Conservation (phyloP, 37 sponge, comb jelly and placozoan species). For the Mnemiopsis leidyi region DNA sequence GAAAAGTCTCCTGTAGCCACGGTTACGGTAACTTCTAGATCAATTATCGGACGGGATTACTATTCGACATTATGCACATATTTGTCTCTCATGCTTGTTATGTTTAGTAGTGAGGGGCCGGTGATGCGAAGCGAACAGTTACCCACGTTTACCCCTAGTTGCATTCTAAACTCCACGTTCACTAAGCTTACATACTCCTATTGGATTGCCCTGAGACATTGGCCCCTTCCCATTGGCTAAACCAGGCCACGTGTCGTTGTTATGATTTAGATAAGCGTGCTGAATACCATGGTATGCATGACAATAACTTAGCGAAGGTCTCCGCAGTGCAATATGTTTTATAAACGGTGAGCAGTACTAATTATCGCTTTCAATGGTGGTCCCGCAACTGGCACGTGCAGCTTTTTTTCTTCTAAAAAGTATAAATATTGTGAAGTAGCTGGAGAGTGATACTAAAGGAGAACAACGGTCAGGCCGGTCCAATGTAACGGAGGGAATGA, state of each 20-base stretch:
- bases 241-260: slow-evolving; percentile 15
- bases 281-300: slow-evolving; percentile 59
- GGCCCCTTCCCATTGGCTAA: background rate
- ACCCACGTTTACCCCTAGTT: background rate
- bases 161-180: background rate
- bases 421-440: slow-evolving; percentile 49
- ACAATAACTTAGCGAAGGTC: slow-evolving; percentile 9
- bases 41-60: background rate
- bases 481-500: background rate
- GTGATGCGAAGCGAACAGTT: background rate
- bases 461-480: background rate
- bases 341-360: slow-evolving; percentile 18
- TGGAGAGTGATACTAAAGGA: background rate
- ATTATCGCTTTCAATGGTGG: slow-evolving; percentile 49
- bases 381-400: slow-evolving; percentile 30
- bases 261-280: slow-evolving; percentile 63
- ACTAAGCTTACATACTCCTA: background rate
- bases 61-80: background rate
- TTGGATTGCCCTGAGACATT: slow-evolving; percentile 3
- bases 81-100: background rate
- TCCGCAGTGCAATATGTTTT: background rate
- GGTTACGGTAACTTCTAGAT: background rate
- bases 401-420: background rate
- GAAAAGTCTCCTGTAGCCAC: background rate
- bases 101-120: background rate